Conservation (phyloP, 2,113 vertebrate genomes). For the Ramphastos sulfuratus region DNA sequence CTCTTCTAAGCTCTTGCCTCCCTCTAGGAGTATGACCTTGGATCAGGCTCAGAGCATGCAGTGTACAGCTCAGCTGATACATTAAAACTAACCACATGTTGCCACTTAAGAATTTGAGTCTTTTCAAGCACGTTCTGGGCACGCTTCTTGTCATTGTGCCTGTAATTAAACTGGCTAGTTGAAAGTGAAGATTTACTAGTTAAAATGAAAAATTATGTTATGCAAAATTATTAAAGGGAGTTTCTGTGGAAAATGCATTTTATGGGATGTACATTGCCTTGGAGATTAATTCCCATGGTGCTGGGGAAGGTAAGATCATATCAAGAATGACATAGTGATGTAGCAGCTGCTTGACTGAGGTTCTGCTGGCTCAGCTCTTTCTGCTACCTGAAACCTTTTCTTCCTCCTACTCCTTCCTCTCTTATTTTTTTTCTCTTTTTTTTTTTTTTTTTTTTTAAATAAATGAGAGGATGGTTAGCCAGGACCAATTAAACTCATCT, state of each 20-base stretch:
- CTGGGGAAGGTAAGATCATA: background rate
- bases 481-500: constrained; percentile 8
- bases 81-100: background rate
- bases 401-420: no score
- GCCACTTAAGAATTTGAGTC: background rate
- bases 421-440: background rate
- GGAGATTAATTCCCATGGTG: constrained; percentile 15
- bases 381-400: background rate
- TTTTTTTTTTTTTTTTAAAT: background rate
- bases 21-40: background rate
- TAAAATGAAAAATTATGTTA: background rate
- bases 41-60: background rate
- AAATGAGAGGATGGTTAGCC: background rate
- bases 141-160: background rate
- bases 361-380: background rate
- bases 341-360: background rate
- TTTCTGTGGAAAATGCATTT: background rate
- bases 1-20: constrained; percentile 6
- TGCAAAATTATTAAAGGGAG: background rate
- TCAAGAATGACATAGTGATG: background rate
- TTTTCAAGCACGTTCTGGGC: background rate
- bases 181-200: background rate
- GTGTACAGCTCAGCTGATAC: background rate
- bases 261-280: background rate
- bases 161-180: background rate